Evolutionary conservation across 2,888 invertebrate genomes (phyloP).

Genomic region (Apodemia zela): DNA sequence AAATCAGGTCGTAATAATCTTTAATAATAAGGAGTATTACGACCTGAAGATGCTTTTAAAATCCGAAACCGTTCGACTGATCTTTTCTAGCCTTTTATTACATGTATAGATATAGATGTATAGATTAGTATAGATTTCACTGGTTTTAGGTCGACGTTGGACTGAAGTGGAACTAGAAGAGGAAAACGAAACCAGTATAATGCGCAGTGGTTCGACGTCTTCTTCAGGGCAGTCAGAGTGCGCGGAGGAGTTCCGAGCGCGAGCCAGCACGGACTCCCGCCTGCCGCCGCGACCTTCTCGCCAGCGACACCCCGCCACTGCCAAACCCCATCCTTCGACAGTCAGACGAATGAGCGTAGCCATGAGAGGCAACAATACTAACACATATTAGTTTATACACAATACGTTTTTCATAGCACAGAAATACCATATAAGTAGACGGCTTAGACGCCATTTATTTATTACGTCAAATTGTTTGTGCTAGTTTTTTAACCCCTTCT

Average conservation of each 20-base stretch:
- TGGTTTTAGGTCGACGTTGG: constrained; percentile 77
- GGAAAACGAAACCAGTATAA: constrained; percentile 71
- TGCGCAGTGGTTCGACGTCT: constrained; percentile 58
- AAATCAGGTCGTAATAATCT: no score
- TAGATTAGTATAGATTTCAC: constrained; percentile 15
- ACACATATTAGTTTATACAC: constrained; percentile 46
- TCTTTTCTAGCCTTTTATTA: no score
- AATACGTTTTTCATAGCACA: no score
- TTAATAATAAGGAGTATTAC: no score
- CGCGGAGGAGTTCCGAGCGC: constrained; percentile 82
- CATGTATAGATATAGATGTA: no score
- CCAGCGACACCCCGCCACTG: constrained; percentile 71
- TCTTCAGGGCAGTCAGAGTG: constrained; percentile 58
- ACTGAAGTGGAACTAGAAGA: constrained; percentile 83
- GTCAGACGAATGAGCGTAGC: constrained; percentile 89
- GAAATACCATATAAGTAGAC: no score
- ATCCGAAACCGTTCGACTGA: no score
- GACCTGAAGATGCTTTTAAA: no score
- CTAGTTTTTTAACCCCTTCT: no score
- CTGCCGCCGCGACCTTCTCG: constrained; percentile 80
- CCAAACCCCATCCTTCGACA: constrained; percentile 68
- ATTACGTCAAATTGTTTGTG: no score
- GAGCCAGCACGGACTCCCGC: constrained; percentile 86
- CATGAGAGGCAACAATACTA: constrained; percentile 83
- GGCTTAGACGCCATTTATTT: no score